phyloP scores from a whole-genome alignment of 2,113 vertebrate species.

The Melanerpes aurifrons region DNA sequence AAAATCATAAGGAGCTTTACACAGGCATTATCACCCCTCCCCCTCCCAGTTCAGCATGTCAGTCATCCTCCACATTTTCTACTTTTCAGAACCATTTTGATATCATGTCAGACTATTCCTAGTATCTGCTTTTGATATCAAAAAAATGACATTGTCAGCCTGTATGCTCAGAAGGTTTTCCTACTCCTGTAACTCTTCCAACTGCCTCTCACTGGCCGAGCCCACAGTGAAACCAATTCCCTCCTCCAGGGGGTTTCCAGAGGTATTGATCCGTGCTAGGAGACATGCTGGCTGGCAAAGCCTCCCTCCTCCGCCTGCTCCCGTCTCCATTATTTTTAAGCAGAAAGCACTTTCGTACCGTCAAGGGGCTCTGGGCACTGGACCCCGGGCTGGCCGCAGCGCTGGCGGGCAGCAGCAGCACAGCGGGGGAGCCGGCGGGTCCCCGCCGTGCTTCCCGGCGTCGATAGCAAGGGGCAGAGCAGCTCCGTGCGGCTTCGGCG shows the following conservation, averaged over 20 bases:
- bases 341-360: fast-evolving
- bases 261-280: neutral
- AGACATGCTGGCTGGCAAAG: neutral
- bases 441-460: fast-evolving
- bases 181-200: neutral
- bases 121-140: neutral
- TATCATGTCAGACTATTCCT: neutral
- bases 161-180: neutral
- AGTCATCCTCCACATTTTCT: neutral
- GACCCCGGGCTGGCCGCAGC: neutral
- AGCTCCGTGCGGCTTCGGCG: neutral
- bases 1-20: neutral
- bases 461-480: neutral
- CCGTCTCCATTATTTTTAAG: neutral
- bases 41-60: neutral
- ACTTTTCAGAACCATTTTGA: neutral
- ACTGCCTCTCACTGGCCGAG: neutral
- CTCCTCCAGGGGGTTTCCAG: neutral
- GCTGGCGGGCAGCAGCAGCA: fast-evolving
- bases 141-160: neutral
- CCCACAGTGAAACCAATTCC: neutral
- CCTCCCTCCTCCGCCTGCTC: neutral
- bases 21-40: neutral
- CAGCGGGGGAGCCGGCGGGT: neutral
- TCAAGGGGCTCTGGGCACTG: fast-evolving